phyloP scores from a whole-genome alignment of 1,140 invertebrate species.

The Akabosia matsudoensis region DNA sequence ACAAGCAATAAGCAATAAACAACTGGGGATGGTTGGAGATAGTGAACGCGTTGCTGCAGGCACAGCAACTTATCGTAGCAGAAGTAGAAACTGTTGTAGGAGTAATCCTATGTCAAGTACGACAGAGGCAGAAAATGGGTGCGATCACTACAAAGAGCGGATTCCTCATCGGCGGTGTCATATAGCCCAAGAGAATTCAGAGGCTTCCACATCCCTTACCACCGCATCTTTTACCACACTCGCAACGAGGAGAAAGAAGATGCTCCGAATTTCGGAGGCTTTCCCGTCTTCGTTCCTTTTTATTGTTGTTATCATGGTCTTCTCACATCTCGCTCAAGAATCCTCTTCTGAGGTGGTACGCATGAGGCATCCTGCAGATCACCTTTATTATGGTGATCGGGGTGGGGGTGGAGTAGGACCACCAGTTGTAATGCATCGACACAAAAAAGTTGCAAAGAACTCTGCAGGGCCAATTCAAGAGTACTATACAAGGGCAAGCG shows the following conservation, averaged over 20 bases:
- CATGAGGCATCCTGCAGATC: constrained; percentile 9
- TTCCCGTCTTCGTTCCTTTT: not conserved
- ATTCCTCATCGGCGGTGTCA: not conserved
- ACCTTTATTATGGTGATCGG: constrained; percentile 6
- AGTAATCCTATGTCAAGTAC: not conserved
- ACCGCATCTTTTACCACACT: not conserved
- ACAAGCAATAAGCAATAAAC: not conserved
- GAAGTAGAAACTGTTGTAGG: not conserved
- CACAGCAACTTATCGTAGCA: not conserved
- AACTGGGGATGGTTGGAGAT: not conserved
- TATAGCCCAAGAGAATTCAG: not conserved
- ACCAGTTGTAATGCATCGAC: not conserved
- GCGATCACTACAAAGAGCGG: too few species aligned
- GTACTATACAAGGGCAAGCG: not conserved
- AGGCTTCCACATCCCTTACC: not conserved
- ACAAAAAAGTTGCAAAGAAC: not conserved
- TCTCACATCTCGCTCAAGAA: not conserved
- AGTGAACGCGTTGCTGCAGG: not conserved
- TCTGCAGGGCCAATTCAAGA: not conserved
- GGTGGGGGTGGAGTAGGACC: not conserved
- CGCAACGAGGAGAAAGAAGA: not conserved
- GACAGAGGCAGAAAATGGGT: too few species aligned
- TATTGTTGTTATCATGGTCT: not conserved
- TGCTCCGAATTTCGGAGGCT: not conserved
- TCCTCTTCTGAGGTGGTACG: constrained; percentile 1